phyloP scores from a whole-genome alignment of 2,797 vertebrate species.

The Leptoclinus maculatus region DNA sequence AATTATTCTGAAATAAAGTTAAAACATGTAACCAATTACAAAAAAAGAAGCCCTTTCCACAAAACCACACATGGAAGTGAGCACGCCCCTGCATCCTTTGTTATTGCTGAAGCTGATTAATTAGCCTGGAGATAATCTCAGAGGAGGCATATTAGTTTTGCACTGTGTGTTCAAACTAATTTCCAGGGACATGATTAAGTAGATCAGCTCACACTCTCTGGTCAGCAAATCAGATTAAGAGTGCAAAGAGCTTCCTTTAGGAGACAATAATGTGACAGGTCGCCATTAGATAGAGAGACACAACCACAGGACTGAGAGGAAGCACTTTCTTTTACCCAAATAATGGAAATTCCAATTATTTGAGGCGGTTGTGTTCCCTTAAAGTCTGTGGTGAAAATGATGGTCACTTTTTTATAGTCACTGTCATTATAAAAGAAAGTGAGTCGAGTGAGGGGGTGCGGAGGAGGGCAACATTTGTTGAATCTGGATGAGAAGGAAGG shows the following conservation, averaged over 20 bases:
- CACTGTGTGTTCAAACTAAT: conserved; percentile 40
- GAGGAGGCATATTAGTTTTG: conserved; percentile 40
- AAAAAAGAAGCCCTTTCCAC: conserved; percentile 12
- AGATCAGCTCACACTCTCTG: conserved; percentile 45
- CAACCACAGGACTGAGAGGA: conserved; percentile 13
- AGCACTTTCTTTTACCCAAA: background rate
- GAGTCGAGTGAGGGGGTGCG: conserved; percentile 33
- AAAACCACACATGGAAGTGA: conserved; percentile 19
- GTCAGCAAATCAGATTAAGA: conserved; percentile 57
- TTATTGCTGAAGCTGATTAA: conserved; percentile 35
- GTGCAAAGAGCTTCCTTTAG: conserved; percentile 43
- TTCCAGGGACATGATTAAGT: conserved; percentile 63
- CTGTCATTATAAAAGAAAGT: conserved; percentile 20
- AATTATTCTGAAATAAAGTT: background rate
- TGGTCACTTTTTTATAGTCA: background rate
- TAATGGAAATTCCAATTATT: background rate
- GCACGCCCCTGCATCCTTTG: background rate
- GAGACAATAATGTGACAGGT: conserved; percentile 24
- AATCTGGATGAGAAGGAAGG: conserved; percentile 33
- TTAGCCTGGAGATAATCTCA: conserved; percentile 54
- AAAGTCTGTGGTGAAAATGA: background rate
- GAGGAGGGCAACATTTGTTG: conserved; percentile 30
- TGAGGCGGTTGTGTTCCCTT: background rate
- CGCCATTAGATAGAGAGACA: background rate
- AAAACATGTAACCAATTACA: conserved; percentile 31